These are phyloP conservation scores for Conus betulinus DNA, from an alignment of 1,140 invertebrate species.

Conservation along the genomic window DNA sequence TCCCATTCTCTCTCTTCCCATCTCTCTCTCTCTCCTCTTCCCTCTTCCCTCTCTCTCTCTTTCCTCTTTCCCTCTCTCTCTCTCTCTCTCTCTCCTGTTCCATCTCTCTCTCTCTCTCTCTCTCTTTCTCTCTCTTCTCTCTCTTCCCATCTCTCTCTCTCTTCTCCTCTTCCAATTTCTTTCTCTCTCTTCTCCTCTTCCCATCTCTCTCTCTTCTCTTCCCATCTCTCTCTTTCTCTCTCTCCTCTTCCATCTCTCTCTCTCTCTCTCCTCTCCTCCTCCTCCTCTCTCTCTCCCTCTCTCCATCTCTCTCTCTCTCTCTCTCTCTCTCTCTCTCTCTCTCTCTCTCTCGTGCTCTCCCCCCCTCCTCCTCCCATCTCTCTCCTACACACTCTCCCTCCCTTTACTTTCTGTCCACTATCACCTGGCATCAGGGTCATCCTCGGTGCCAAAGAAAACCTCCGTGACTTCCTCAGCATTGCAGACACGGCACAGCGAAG, in stretches of 20 bases:
- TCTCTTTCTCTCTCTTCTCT: no score
- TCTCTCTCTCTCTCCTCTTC: no score
- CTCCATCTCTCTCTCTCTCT: not conserved
- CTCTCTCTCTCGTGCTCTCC: not conserved
- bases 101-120: no score
- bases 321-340: not conserved
- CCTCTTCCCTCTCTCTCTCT: conserved; percentile 78
- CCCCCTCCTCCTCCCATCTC: not conserved
- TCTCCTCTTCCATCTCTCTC: not conserved
- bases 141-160: conserved; percentile 69
- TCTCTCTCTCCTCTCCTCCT: conserved; percentile 33
- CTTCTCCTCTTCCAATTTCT: no score
- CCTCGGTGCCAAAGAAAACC: conserved; percentile 76
- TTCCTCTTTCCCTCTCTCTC: conserved; percentile 74
- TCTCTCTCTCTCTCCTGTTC: conserved; percentile 29
- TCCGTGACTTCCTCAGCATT: conserved; percentile 72
- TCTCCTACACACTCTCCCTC: not conserved
- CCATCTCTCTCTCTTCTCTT: no score
- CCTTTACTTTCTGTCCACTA: not conserved
- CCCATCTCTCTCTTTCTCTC: no score
- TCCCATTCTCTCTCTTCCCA: no score
- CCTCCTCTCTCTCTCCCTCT: not conserved
- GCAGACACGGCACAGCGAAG: conserved; percentile 55
- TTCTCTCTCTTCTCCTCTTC: no score
- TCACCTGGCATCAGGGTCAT: conserved; percentile 13